Base-by-base conservation (phyloP, 2,113 vertebrate species). In the Apeltes quadracus region DNA sequence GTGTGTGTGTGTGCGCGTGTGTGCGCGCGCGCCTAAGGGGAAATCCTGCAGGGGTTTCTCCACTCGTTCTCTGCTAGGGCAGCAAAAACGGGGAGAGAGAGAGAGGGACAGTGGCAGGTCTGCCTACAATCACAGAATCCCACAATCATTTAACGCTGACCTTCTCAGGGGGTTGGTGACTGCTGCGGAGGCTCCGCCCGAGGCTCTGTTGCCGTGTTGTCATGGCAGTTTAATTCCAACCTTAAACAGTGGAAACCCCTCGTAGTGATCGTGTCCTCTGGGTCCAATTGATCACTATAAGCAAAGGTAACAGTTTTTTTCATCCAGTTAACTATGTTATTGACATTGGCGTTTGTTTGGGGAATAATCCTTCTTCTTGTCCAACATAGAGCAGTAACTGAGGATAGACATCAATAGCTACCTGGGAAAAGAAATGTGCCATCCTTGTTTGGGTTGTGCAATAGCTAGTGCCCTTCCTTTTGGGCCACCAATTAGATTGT, bases 41-140 rank as follows among this genome's bases (percentile, higher is more conserved):
- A n/a, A 72, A 83, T 84, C 87, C 89, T 85, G 84, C 83, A 88
- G 86, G 84, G 80, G 62, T 84, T 84, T 79, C 84, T 85, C 78
- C 44, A 58, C 61, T 73, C 25, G 1, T 64, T 76, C 69, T 43
- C 69, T 84, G 76, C 88, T 43, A 72, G 70, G 71, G 76, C 76
- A 86, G 81, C 85, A 65, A 62, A 84, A 87, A 70, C 7, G 11
- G 69, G n/a, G 53, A 56, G 14, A 69, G 66, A 48, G 61, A 7
- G 43, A 7, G 43, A 16, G 43, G 16, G 43, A 16, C 76, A 75
- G 63, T 10, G 50, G 62, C 79, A 79, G 9, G 61, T 74, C 66
- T 72, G 72, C 10, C 75, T 78, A 36, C 64, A 78, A 81, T 78
- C 75, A 75, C 69, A 77, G 59, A 81, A 84, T 75, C 65, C 64